Percentiles rank a stretch among this genome's conserved stretches.
Evolutionary conservation across 2,113 vertebrate genomes (phyloP).

Genomic region (Sylvietta virens): DNA sequence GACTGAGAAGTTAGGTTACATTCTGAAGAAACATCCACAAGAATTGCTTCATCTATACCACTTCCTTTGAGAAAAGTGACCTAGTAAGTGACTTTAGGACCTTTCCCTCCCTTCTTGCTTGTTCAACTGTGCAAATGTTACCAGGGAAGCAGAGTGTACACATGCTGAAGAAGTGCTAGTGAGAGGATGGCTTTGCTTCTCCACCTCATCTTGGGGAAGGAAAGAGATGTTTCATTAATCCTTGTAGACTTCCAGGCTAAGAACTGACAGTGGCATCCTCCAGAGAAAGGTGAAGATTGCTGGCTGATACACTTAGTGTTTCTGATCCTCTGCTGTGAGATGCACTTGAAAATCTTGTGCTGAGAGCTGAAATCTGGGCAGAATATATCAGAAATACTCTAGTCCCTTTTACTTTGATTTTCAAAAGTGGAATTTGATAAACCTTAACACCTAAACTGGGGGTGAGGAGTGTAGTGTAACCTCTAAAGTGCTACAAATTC

Average conservation of each 20-base stretch:
- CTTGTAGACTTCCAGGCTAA: neutral
- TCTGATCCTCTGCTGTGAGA: neutral
- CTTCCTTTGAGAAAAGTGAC: slow-evolving; percentile 32
- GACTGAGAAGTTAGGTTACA: neutral
- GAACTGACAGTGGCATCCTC: neutral
- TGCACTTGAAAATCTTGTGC: neutral
- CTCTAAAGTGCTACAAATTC: neutral
- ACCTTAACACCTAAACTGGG: neutral
- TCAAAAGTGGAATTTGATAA: neutral
- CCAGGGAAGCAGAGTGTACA: neutral
- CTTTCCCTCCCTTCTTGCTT: neutral
- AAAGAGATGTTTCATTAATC: neutral
- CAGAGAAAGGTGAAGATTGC: neutral
- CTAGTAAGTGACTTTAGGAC: neutral
- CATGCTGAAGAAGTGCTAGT: neutral
- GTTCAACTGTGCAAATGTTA: neutral
- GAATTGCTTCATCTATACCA: slow-evolving; percentile 34
- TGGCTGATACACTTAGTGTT: neutral
- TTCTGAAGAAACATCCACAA: slow-evolving; percentile 18
- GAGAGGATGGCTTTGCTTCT: neutral
- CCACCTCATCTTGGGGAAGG: neutral
- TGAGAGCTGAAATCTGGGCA: neutral
- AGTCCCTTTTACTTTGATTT: neutral
- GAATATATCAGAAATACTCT: neutral
- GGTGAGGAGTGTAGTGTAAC: neutral